Percentiles rank a stretch among this genome's conserved stretches.
These are phyloP conservation scores for Dioctria rufipes DNA, from an alignment of 2,888 invertebrate species.

Conservation along the genomic window DNA sequence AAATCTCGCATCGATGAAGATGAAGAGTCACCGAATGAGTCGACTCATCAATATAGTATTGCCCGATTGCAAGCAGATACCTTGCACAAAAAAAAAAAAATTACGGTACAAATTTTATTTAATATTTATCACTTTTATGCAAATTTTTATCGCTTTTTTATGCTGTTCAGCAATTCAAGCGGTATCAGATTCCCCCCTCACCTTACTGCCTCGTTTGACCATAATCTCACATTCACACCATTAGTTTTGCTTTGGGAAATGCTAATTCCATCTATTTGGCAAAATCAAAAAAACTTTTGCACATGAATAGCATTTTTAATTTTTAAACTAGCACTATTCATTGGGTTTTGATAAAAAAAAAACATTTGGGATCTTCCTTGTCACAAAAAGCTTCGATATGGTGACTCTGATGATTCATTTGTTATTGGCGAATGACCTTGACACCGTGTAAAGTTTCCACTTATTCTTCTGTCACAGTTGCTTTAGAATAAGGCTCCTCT, in stretches of 20 bases:
- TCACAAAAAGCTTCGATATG: too few relatives aligned
- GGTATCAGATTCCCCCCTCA: neutral
- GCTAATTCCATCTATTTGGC: too few relatives aligned
- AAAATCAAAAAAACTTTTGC: too few relatives aligned
- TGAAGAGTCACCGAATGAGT: neutral
- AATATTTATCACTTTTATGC: constrained; percentile 10
- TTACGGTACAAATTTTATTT: constrained; percentile 2
- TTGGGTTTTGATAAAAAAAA: too few relatives aligned
- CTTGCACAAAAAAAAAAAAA: neutral
- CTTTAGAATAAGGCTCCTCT: neutral
- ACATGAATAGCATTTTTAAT: too few relatives aligned
- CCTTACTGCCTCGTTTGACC: neutral
- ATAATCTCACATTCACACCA: too few relatives aligned
- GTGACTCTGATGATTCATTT: neutral
- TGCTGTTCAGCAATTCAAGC: neutral
- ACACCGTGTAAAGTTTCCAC: neutral
- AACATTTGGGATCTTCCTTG: too few relatives aligned
- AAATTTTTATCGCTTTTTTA: constrained; percentile 15
- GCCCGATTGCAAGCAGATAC: neutral
- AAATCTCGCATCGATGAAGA: constrained; percentile 21
- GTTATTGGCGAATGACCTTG: neutral
- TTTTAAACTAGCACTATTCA: too few relatives aligned
- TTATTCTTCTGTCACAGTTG: neutral
- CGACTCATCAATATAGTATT: constrained; percentile 28
- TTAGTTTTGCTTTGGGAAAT: too few relatives aligned